phyloP scores from a whole-genome alignment of 2,888 invertebrate species.

The Dicyrtoma fusca region DNA sequence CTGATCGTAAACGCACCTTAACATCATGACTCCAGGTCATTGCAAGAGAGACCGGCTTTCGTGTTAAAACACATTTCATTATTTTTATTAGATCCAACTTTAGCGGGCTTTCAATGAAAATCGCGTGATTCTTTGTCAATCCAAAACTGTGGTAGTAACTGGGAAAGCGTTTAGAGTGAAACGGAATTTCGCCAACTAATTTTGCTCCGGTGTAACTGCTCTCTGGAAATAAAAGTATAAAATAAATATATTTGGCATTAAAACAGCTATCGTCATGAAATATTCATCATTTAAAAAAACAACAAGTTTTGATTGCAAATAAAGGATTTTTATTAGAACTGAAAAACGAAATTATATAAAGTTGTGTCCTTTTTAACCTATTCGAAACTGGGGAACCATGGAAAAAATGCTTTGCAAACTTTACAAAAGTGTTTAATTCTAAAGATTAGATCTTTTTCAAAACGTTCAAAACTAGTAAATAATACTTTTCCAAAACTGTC shows the following conservation, averaged over 20 bases:
- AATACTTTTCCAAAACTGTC: too few relatives aligned
- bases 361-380: too few relatives aligned
- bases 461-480: too few relatives aligned
- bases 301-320: too few relatives aligned
- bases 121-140: constrained; percentile 63
- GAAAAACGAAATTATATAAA: too few relatives aligned
- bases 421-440: too few relatives aligned
- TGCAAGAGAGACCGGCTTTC: constrained; percentile 59
- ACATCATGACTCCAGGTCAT: constrained; percentile 61
- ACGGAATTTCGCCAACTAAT: constrained; percentile 59
- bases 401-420: too few relatives aligned
- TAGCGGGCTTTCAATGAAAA: constrained; percentile 64
- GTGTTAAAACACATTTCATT: constrained; percentile 57
- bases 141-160: constrained; percentile 65
- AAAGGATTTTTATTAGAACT: too few relatives aligned
- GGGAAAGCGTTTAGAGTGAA: constrained; percentile 58
- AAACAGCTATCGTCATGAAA: not conserved
- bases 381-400: too few relatives aligned
- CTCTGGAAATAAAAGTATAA: constrained; percentile 37
- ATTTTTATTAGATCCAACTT: constrained; percentile 59
- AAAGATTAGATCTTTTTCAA: too few relatives aligned
- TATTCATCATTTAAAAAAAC: too few relatives aligned
- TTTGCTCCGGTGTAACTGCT: constrained; percentile 56
- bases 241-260: not conserved
- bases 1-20: constrained; percentile 57